Evolutionary conservation across 2,113 vertebrate genomes (phyloP), one percentile per base, ranked within the genome.

Genomic region (Ifrita kowaldi): DNA sequence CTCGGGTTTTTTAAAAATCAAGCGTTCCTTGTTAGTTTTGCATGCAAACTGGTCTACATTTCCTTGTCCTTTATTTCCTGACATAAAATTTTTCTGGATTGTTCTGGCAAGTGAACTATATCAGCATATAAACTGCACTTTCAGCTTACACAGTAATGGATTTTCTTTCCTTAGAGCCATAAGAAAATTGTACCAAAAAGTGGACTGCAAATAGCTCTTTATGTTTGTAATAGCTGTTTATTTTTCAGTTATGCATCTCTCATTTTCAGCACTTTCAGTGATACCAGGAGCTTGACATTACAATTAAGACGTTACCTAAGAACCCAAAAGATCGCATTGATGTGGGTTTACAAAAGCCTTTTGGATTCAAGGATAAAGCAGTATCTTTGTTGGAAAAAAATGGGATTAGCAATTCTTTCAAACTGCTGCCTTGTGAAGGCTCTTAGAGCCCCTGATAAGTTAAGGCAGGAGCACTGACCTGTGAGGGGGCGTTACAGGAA

Each of bases 401-500:
- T 33, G 12, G 19, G 11, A 69, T 39, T 37, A 83, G n/a, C 6
- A 10, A 42, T 65, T 86, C 27, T 42, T 59, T 74, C 35, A 41
- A 55, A n/a, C 20, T 16, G 5, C 14, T 26, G 30, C 41, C 24
- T 74, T 69, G 16, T 30, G 28, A 37, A n/a, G 55, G 14, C 16
- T 78, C 28, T 68, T 68, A 33, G 71, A 52, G n/a, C 28, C 23
- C 28, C 44, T 39, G 44, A 22, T 30, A 24, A 71, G 30, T 56
- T 24, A 62, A 67, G 53, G 64, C n/a, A 18, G 21, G 42, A 57
- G 20, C 16, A 24, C 5, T 49, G 60, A 27, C 32, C n/a, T 0
- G 0, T 46, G 37, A 55, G 22, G 33, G 18, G 1, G 0, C 47
- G 7, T 63, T 68, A 6, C 1, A 42, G 37, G 42, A 63, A 57